phyloP scores from a whole-genome alignment of 2,797 vertebrate species.

The Pangasius mekongensis region DNA sequence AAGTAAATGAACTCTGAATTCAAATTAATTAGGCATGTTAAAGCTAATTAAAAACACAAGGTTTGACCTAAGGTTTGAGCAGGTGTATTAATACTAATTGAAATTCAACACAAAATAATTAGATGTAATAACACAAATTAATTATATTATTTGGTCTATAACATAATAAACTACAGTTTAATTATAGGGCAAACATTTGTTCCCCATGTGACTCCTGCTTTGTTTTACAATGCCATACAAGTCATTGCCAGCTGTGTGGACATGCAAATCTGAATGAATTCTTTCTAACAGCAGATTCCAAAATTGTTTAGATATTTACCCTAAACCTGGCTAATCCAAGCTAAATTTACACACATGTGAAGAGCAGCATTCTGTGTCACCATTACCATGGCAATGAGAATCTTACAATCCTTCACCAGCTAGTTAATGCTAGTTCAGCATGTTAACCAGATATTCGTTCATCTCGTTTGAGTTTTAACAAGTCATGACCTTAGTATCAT shows the following conservation, averaged over 20 bases:
- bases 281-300: not conserved
- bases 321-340: not conserved
- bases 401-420: not conserved
- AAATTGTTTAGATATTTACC: not conserved
- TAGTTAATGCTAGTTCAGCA: not conserved
- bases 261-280: not conserved
- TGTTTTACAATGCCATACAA: not conserved
- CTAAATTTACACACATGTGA: not conserved
- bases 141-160: not conserved
- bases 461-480: not conserved
- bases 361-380: not conserved
- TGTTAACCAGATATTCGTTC: not conserved
- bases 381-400: not conserved
- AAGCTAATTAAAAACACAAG: conserved; percentile 9
- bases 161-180: conserved; percentile 1
- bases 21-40: not conserved
- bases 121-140: conserved; percentile 3
- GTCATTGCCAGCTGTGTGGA: not conserved
- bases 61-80: conserved; percentile 4
- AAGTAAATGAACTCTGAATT: not conserved
- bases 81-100: conserved; percentile 13
- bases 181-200: conserved; percentile 2
- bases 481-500: not conserved
- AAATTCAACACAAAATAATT: conserved; percentile 20
- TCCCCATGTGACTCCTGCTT: not conserved